phyloP scores from a whole-genome alignment of 2,797 vertebrate genomes.

The Sitta carolinensis region DNA sequence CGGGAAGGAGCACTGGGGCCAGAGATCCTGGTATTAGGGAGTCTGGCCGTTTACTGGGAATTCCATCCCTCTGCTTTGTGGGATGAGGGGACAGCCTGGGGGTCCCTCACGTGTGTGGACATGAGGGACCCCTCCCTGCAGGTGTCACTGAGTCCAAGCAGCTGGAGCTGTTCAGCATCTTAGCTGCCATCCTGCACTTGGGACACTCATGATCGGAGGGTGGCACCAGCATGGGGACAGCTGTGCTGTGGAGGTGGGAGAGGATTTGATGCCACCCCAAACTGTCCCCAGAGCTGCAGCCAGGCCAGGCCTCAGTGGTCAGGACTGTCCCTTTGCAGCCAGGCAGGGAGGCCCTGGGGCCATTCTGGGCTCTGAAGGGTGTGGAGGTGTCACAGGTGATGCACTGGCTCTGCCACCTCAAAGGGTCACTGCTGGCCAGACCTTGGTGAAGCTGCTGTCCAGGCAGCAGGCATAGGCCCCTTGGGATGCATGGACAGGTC shows the following conservation, averaged over 20 bases:
- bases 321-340: constrained; percentile 51
- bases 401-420: constrained; percentile 83
- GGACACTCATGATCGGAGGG: constrained; percentile 77
- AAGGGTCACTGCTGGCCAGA: constrained; percentile 78
- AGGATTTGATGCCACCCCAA: background rate
- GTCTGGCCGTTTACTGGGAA: background rate
- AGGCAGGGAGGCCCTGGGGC: constrained; percentile 68
- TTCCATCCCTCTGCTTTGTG: background rate
- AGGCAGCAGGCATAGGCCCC: constrained; percentile 63
- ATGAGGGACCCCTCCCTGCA: background rate
- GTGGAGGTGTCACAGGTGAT: constrained; percentile 77
- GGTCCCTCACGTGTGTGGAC: background rate
- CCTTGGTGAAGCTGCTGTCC: constrained; percentile 78
- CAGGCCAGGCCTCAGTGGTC: rapidly evolving
- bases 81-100: background rate
- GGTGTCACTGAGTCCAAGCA: constrained; percentile 80
- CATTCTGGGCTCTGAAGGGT: constrained; percentile 79
- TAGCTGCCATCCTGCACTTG: constrained; percentile 81
- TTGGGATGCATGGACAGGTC: constrained; percentile 78
- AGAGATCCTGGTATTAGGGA: background rate
- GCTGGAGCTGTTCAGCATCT: constrained; percentile 82
- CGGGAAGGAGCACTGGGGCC: background rate
- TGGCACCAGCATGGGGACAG: constrained; percentile 75
- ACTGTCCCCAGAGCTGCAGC: background rate
- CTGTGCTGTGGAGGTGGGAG: constrained; percentile 74